Conservation (phyloP, 2,113 vertebrate genomes). For the Anguilla japonica region DNA sequence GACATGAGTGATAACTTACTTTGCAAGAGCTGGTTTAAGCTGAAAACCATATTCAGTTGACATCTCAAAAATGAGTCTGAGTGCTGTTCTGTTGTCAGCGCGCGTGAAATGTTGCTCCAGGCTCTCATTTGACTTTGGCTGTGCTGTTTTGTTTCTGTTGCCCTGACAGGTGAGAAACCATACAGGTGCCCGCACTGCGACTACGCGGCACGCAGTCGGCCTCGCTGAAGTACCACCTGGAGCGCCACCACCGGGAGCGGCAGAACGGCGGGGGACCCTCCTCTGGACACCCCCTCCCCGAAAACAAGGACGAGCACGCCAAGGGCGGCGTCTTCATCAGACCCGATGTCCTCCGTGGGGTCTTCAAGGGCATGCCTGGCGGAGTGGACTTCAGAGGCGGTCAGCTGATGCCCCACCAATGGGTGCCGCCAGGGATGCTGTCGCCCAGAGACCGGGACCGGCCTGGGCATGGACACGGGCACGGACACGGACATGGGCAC, state of each 20-base stretch:
- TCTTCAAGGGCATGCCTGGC: constrained; percentile 86
- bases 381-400: constrained; percentile 87
- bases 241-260: constrained; percentile 91
- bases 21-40: constrained; percentile 59
- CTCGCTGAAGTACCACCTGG: constrained; percentile 95
- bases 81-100: constrained; percentile 35
- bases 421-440: constrained; percentile 81
- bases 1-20: constrained; percentile 73
- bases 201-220: constrained; percentile 97
- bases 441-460: constrained; percentile 74
- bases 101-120: constrained; percentile 33
- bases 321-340: constrained; percentile 84
- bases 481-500: constrained; percentile 71
- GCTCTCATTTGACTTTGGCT: constrained; percentile 30
- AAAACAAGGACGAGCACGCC: constrained; percentile 86
- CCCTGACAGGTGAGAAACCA: constrained; percentile 90
- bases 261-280: constrained; percentile 86
- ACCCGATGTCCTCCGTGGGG: constrained; percentile 89
- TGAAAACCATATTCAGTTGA: constrained; percentile 67
- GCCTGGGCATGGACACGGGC: constrained; percentile 73
- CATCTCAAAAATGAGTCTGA: constrained; percentile 37
- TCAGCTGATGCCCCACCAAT: constrained; percentile 83
- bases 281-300: constrained; percentile 76
- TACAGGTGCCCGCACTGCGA: constrained; percentile 98
- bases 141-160: constrained; percentile 22